Conservation (phyloP, 2,797 vertebrate species). For the Myotis daubentonii region DNA sequence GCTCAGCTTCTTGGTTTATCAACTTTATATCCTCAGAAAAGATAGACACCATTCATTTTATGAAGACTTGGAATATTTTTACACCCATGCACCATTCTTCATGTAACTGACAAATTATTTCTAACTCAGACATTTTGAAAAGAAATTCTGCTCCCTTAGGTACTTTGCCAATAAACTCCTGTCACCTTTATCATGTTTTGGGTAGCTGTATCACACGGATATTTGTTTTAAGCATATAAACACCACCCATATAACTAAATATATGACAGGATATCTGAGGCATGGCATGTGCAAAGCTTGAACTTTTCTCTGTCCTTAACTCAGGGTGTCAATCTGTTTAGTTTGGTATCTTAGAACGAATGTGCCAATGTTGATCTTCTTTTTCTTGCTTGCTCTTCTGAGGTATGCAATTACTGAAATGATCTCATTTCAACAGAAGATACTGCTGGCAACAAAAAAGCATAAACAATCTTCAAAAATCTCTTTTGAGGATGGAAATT, state of each 20-base stretch:
- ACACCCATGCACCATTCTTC: neutral
- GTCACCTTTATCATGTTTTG: neutral
- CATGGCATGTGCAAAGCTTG: neutral
- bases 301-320: slow-evolving; percentile 8
- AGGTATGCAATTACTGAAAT: slow-evolving; percentile 33
- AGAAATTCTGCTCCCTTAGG: neutral
- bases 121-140: neutral
- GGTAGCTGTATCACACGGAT: neutral
- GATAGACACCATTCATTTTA: neutral
- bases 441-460: slow-evolving; percentile 72
- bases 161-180: neutral
- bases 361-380: neutral
- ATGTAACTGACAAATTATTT: neutral
- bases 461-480: slow-evolving; percentile 79
- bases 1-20: neutral
- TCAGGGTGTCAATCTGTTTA: slow-evolving; percentile 24
- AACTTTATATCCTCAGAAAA: neutral
- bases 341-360: neutral
- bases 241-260: neutral
- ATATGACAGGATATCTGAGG: neutral
- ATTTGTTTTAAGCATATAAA: neutral
- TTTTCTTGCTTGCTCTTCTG: slow-evolving; percentile 35
- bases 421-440: slow-evolving; percentile 51
- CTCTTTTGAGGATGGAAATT: slow-evolving; percentile 74
- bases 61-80: slow-evolving; percentile 7